Evolutionary conservation across 2,888 invertebrate genomes (phyloP).

Genomic region (Polia nebulosa): DNA sequence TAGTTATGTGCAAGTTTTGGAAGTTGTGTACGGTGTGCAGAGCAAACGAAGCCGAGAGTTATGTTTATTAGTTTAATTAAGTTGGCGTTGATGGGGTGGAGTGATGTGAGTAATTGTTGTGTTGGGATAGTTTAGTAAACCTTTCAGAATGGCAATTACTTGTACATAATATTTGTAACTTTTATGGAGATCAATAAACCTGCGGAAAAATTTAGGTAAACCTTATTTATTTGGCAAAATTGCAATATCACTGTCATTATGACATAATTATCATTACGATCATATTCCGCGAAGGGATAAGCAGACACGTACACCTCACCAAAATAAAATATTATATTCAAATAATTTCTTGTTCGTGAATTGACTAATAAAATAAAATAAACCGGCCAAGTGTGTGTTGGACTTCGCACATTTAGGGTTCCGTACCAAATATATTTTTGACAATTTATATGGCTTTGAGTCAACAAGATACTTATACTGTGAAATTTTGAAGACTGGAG

Average conservation of each 20-base stretch:
- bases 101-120: slow-evolving; percentile 12
- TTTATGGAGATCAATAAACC: not conserved
- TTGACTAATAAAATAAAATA: not conserved
- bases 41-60: slow-evolving; percentile 55
- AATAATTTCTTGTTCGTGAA: not conserved
- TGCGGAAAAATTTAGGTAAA: not conserved
- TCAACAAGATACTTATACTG: no score
- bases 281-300: not conserved
- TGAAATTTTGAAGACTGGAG: no score
- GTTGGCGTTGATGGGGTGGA: slow-evolving; percentile 17
- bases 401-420: no score
- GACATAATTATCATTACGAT: not conserved
- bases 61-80: slow-evolving; percentile 49
- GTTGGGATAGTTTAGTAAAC: not conserved
- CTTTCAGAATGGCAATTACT: not conserved
- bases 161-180: not conserved
- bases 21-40: slow-evolving; percentile 33
- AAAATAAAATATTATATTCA: no score
- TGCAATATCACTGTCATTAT: not conserved
- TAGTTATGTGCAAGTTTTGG: slow-evolving; percentile 60
- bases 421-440: no score
- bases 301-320: not conserved
- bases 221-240: not conserved
- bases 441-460: no score
- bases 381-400: no score